These are phyloP conservation scores for Himalopsyche phryganea DNA, from an alignment of 1,140 invertebrate genomes.

Conservation along the genomic window DNA sequence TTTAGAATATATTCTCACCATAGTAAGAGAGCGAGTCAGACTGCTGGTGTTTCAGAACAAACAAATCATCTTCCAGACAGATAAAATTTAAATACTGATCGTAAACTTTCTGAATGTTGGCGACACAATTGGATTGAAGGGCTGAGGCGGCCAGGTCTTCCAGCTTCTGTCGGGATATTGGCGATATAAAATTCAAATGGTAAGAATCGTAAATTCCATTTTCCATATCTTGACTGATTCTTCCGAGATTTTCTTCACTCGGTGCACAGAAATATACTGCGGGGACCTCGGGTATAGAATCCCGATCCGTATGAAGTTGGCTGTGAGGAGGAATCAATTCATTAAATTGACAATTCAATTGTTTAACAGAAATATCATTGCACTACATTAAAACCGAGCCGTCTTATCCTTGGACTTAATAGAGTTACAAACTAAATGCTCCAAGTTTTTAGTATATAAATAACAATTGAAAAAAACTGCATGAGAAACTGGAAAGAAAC, in stretches of 20 bases:
- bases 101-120: conserved; percentile 91
- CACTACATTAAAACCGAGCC: too few relatives aligned
- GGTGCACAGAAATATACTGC: conserved; percentile 98
- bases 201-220: conserved; percentile 93
- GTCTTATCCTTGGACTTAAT: too few relatives aligned
- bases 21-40: conserved; percentile 91
- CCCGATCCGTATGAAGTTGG: conserved; percentile 88
- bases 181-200: conserved; percentile 97
- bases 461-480: too few relatives aligned
- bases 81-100: conserved; percentile 99
- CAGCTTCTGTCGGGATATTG: conserved; percentile 89
- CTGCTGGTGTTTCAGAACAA: conserved; percentile 89
- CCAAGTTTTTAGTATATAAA: too few relatives aligned
- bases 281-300: conserved; percentile 96
- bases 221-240: conserved; percentile 90
- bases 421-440: too few relatives aligned
- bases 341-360: conserved; percentile 5
- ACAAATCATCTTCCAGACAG: conserved; percentile 96
- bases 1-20: too few relatives aligned
- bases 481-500: too few relatives aligned
- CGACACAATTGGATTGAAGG: conserved; percentile 81
- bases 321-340: conserved; percentile 51
- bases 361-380: neutral
- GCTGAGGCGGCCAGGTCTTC: conserved; percentile 94
- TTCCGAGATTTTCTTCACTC: conserved; percentile 92